Conservation (phyloP, 2,113 vertebrate genomes). For the Nyctibius bracteatus region DNA sequence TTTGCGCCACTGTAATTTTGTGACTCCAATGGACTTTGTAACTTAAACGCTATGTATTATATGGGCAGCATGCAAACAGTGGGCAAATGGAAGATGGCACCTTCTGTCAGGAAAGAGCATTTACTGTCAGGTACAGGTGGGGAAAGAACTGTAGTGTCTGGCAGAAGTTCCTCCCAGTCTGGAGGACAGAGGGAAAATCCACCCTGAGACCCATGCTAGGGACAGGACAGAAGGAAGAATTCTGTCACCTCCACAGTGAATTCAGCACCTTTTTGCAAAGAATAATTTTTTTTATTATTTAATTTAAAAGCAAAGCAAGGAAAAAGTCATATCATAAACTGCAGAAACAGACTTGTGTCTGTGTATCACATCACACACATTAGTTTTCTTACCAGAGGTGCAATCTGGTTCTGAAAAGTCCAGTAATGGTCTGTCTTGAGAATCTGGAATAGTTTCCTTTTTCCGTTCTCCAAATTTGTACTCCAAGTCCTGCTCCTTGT, state of each 20-base stretch:
- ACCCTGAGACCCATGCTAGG: background rate
- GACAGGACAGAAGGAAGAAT: background rate
- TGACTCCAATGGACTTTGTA: background rate
- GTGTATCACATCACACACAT: background rate
- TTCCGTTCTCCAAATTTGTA: constrained; percentile 54
- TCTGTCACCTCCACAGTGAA: background rate
- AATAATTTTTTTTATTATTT: background rate
- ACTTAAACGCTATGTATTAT: background rate
- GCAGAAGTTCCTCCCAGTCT: background rate
- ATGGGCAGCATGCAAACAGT: background rate
- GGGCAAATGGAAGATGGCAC: background rate
- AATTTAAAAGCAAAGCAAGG: background rate
- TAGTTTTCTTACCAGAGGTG: constrained; percentile 73
- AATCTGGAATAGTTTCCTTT: constrained; percentile 45
- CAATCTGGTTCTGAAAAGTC: constrained; percentile 73
- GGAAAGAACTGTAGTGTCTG: background rate
- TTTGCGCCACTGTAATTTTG: background rate
- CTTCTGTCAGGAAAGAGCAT: background rate
- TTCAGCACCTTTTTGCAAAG: background rate
- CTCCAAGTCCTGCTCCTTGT: constrained; percentile 69
- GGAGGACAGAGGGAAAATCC: background rate
- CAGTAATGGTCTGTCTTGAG: constrained; percentile 56
- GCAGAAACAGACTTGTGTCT: background rate
- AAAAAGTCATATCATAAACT: background rate
- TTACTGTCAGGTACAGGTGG: background rate